phyloP scores from a whole-genome alignment of 2,888 invertebrate species.

The Athalia rosae region DNA sequence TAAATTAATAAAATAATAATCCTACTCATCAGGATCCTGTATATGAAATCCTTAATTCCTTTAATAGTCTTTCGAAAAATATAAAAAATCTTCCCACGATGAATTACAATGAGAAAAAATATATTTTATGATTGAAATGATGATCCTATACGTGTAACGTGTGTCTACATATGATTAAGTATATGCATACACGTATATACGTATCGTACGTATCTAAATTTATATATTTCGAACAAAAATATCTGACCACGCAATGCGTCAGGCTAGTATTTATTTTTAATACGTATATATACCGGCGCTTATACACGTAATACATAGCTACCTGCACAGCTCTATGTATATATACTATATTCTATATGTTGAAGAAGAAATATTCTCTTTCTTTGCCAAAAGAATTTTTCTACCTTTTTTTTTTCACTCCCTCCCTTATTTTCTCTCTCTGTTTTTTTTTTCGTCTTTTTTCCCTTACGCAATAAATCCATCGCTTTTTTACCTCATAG shows the following conservation, averaged over 20 bases:
- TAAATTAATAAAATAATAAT: too few species aligned
- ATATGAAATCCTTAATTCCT: too few species aligned
- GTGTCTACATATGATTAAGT: not conserved
- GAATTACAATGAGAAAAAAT: too few species aligned
- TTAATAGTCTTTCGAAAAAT: too few species aligned
- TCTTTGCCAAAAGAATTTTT: constrained; percentile 6
- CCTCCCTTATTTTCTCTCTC: not conserved
- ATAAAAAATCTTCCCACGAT: too few species aligned
- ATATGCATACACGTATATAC: not conserved
- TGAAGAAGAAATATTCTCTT: not conserved
- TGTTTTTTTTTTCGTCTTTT: too few species aligned
- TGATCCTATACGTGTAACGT: not conserved
- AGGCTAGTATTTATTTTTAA: constrained; percentile 42
- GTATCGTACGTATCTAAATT: constrained; percentile 21
- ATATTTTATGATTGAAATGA: too few species aligned
- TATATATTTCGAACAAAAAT: constrained; percentile 26
- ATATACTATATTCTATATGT: not conserved
- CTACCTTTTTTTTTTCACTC: not conserved
- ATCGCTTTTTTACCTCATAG: not conserved
- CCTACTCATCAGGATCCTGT: too few species aligned
- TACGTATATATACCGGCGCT: constrained; percentile 10
- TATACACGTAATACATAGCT: not conserved
- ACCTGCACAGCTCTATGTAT: too few species aligned
- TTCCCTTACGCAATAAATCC: not conserved
- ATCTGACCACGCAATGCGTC: constrained; percentile 37